A percentile compares a stretch with the other conserved stretches of the same genome.
Conservation (phyloP, 2,113 vertebrate genomes). For the Amphiprion ocellaris region DNA sequence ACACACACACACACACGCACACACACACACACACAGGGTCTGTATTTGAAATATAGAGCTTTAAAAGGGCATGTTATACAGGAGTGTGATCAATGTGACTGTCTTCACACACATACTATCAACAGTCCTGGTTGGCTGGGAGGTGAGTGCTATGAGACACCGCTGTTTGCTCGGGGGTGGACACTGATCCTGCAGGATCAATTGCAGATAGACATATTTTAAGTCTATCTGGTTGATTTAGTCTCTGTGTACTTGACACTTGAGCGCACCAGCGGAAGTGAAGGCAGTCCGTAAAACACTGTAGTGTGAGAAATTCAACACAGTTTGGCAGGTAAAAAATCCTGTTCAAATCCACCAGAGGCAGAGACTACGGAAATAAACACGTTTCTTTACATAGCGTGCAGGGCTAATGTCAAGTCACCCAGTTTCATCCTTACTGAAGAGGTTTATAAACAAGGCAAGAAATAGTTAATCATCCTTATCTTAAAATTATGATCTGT, state of each 20-base stretch:
- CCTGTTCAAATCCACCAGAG: background rate
- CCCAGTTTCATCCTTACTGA: no score
- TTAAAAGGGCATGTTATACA: constrained; percentile 54
- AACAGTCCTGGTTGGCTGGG: constrained; percentile 31
- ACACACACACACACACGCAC: constrained; percentile 12
- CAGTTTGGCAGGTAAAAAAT: constrained; percentile 44
- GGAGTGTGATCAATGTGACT: constrained; percentile 59
- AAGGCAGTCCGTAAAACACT: constrained; percentile 22
- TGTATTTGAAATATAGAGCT: constrained; percentile 60
- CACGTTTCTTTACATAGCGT: background rate
- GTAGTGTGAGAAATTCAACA: constrained; percentile 62
- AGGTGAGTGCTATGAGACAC: constrained; percentile 62
- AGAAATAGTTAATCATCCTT: no score
- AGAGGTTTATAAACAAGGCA: no score
- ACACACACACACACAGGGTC: constrained; percentile 13
- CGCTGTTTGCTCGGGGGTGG: constrained; percentile 56
- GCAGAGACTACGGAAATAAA: constrained; percentile 7
- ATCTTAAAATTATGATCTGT: no score
- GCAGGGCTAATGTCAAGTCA: background rate
- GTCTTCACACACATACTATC: constrained; percentile 49
- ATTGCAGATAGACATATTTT: constrained; percentile 67
- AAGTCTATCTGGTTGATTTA: constrained; percentile 65
- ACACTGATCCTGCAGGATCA: constrained; percentile 67
- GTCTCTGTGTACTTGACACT: constrained; percentile 61
- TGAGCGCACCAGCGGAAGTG: constrained; percentile 60